Percentiles rank a stretch among this genome's conserved stretches.
These are phyloP conservation scores for Taenaris catops DNA, from an alignment of 2,888 invertebrate species.

Conservation along the genomic window DNA sequence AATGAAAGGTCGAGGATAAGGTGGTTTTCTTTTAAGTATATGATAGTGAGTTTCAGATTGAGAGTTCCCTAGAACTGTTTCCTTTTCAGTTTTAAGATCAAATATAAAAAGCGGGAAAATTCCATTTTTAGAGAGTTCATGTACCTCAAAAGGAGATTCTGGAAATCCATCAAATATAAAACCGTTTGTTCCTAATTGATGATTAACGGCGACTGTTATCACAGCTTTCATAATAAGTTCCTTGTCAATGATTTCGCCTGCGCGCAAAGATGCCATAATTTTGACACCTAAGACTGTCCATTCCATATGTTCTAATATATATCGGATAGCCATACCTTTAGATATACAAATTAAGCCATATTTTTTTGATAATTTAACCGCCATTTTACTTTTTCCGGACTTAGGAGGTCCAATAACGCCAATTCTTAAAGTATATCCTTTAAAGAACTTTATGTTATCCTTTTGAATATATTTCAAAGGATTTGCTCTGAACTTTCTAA, in stretches of 20 bases:
- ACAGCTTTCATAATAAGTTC: conserved; percentile 73
- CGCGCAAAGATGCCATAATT: conserved; percentile 49
- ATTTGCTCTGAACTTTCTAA: conserved; percentile 70
- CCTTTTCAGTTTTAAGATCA: conserved; percentile 59
- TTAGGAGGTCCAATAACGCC: conserved; percentile 82
- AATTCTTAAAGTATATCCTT: conserved; percentile 73
- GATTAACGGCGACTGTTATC: conserved; percentile 69
- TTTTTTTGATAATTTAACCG: conserved; percentile 70
- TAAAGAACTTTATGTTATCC: conserved; percentile 55
- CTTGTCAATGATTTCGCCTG: conserved; percentile 58
- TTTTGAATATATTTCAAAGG: conserved; percentile 75
- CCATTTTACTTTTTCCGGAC: conserved; percentile 80
- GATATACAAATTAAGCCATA: conserved; percentile 77
- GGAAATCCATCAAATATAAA: conserved; percentile 83
- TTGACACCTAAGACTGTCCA: conserved; percentile 69
- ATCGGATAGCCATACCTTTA: conserved; percentile 72
- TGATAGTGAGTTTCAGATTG: conserved; percentile 49
- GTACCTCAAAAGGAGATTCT: conserved; percentile 63
- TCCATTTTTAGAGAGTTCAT: conserved; percentile 63
- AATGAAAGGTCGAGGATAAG: conserved; percentile 56
- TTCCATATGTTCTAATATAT: conserved; percentile 64
- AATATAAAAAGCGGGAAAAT: conserved; percentile 80
- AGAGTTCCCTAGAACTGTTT: conserved; percentile 53
- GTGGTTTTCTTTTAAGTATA: conserved; percentile 46
- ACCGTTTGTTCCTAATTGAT: conserved; percentile 73